These are phyloP conservation scores for Sebastiscus tertius DNA, from an alignment of 2,797 vertebrate species.

Conservation along the genomic window DNA sequence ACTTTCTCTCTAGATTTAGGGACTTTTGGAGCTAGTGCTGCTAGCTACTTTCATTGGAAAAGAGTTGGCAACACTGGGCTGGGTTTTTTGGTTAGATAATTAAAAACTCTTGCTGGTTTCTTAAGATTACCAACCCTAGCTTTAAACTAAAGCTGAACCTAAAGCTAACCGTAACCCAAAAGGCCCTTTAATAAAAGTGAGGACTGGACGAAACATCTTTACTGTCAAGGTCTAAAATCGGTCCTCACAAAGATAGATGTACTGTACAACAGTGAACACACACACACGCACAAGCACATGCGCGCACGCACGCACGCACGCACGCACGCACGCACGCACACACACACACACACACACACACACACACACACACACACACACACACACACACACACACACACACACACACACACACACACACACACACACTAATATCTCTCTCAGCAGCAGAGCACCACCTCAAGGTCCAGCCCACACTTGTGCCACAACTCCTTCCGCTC, in stretches of 20 bases:
- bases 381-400: neutral
- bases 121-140: too few species aligned
- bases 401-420: neutral
- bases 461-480: constrained; percentile 26
- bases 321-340: neutral
- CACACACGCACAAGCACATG: neutral
- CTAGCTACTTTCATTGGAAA: too few species aligned
- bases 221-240: neutral
- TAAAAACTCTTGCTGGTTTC: too few species aligned
- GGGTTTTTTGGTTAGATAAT: too few species aligned
- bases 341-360: neutral
- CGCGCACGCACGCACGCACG: neutral
- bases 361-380: neutral
- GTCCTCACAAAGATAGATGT: neutral
- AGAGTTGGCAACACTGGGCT: too few species aligned
- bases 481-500: constrained; percentile 19
- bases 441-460: constrained; percentile 17
- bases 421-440: neutral
- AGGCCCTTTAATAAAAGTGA: neutral
- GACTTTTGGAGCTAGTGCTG: too few species aligned
- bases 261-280: neutral
- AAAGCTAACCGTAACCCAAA: neutral
- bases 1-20: too few species aligned
- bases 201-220: neutral
- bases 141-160: neutral